These are phyloP conservation scores for Falco rusticolus DNA, from an alignment of 2,797 vertebrate genomes.

Conservation along the genomic window DNA sequence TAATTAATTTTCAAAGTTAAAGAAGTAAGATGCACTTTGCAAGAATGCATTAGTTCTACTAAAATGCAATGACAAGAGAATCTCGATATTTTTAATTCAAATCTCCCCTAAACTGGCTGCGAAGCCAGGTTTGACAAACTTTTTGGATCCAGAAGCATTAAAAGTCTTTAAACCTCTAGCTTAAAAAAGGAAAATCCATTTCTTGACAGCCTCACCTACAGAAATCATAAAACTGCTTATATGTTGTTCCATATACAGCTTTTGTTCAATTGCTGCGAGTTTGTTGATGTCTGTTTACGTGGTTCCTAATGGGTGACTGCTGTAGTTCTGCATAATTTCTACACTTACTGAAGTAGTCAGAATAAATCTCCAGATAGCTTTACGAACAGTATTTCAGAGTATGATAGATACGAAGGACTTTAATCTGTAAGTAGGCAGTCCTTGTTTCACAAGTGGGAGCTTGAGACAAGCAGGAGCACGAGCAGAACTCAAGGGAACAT, in stretches of 20 bases:
- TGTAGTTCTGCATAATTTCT: not conserved
- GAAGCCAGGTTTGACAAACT: not conserved
- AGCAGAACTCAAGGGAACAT: not conserved
- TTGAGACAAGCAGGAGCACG: not conserved
- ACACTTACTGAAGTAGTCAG: not conserved
- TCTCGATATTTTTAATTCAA: not conserved
- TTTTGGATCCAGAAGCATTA: not conserved
- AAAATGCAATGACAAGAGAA: not conserved
- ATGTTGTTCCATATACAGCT: not conserved
- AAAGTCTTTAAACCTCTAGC: not conserved
- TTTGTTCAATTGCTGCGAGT: not conserved
- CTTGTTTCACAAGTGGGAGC: not conserved
- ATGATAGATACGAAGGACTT: not conserved
- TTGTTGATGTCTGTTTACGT: not conserved
- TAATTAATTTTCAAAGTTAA: slow-evolving; percentile 24
- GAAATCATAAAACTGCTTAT: not conserved
- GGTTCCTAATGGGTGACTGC: not conserved
- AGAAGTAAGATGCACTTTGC: not conserved
- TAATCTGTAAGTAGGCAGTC: not conserved
- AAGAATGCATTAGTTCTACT: not conserved
- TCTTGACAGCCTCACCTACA: not conserved
- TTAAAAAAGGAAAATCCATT: not conserved
- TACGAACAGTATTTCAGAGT: not conserved
- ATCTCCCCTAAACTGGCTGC: not conserved
- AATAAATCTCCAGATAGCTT: not conserved